These are phyloP conservation scores for Amphilophus citrinellus DNA, from an alignment of 2,113 vertebrate species.

Conservation along the genomic window DNA sequence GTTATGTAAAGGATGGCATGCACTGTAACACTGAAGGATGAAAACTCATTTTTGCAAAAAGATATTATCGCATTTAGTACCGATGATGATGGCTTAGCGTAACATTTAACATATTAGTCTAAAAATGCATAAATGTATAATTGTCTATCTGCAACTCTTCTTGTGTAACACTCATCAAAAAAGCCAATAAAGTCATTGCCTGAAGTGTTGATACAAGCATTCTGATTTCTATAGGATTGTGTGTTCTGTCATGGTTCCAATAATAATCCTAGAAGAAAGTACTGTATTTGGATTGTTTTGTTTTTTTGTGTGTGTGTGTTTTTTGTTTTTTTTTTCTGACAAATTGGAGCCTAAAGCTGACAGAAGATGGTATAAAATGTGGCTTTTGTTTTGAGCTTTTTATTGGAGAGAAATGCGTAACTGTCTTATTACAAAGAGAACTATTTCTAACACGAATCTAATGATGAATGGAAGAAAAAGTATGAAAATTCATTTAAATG, in stretches of 20 bases:
- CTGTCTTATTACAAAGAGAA: too few species aligned
- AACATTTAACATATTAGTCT: not conserved
- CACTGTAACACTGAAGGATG: not conserved
- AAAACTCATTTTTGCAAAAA: too few species aligned
- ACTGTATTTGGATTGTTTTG: not conserved
- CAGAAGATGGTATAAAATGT: accelerated
- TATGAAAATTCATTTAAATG: too few species aligned
- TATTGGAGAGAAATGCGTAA: not conserved
- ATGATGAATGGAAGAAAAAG: too few species aligned
- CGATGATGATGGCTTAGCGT: not conserved
- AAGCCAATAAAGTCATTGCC: not conserved
- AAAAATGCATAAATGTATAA: not conserved
- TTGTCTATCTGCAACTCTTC: not conserved
- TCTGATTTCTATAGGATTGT: not conserved
- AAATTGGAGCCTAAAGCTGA: not conserved
- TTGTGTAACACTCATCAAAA: not conserved
- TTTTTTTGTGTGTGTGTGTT: too few species aligned
- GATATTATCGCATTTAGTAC: not conserved
- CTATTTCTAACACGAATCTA: not conserved
- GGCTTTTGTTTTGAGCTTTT: not conserved
- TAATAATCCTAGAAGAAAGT: not conserved
- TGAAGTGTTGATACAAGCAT: not conserved
- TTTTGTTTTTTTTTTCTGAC: not conserved
- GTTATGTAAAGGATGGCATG: too few species aligned
- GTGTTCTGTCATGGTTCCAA: not conserved